Evolutionary conservation across 2,888 invertebrate genomes (phyloP).

Genomic region (Poecilobothrus nobilitatus): DNA sequence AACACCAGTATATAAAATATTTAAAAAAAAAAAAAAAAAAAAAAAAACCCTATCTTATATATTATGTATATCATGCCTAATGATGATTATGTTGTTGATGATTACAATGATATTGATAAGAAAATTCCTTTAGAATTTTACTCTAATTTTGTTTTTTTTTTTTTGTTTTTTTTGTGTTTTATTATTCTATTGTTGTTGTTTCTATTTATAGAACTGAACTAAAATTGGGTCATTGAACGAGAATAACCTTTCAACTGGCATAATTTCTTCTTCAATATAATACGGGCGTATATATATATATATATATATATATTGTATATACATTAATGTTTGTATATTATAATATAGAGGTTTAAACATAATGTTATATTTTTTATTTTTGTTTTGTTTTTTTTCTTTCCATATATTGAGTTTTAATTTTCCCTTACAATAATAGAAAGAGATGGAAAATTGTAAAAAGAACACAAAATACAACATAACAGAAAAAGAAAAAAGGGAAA

Average conservation of each 20-base stretch:
- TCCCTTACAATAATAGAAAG: background rate
- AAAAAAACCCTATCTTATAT: background rate
- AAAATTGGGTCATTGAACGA: slow-evolving; percentile 14
- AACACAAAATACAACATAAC: too few relatives aligned
- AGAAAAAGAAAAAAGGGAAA: too few relatives aligned
- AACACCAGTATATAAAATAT: background rate
- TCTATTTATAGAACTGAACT: background rate
- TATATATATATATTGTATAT: background rate
- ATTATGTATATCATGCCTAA: background rate
- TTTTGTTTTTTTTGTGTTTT: background rate
- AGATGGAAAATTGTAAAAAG: background rate
- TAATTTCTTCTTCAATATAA: background rate
- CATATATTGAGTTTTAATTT: background rate
- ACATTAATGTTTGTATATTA: too few relatives aligned
- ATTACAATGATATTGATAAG: background rate
- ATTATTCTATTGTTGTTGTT: background rate
- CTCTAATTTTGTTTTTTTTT: background rate
- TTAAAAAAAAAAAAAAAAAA: background rate
- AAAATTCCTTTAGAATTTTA: slow-evolving; percentile 2
- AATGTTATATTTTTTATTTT: background rate
- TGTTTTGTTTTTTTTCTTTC: background rate
- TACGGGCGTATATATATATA: background rate
- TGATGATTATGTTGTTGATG: background rate
- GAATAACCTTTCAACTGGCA: slow-evolving; percentile 15
- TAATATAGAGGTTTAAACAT: too few relatives aligned